Percentiles rank a stretch among this genome's conserved stretches.
phyloP scores from a whole-genome alignment of 2,888 invertebrate species.

The Hirtodrosophila alboralis region DNA sequence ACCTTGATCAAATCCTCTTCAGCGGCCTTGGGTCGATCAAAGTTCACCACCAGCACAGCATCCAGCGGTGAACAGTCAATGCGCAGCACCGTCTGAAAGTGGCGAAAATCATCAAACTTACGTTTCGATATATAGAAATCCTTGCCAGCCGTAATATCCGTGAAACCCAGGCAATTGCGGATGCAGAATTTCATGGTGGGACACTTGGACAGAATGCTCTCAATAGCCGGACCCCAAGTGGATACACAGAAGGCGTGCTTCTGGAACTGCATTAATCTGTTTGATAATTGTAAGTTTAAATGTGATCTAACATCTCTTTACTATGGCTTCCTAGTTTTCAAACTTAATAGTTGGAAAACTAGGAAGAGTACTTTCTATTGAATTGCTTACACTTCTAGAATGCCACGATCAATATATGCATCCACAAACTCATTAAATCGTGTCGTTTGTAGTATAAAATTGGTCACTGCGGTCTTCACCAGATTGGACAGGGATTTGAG shows the following conservation, averaged over 20 bases:
- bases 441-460: slow-evolving; percentile 81
- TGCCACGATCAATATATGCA: slow-evolving; percentile 73
- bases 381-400: slow-evolving; percentile 76
- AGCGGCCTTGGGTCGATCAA: slow-evolving; percentile 53
- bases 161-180: slow-evolving; percentile 86
- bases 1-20: slow-evolving; percentile 49
- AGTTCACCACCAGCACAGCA: slow-evolving; percentile 79
- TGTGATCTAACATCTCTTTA: too few relatives aligned
- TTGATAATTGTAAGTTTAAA: too few relatives aligned
- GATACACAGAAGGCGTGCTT: slow-evolving; percentile 83
- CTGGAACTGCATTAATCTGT: slow-evolving; percentile 73
- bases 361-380: too few relatives aligned
- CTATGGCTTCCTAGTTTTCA: too few relatives aligned
- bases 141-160: slow-evolving; percentile 85
- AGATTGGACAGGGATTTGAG: slow-evolving; percentile 74
- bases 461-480: slow-evolving; percentile 79
- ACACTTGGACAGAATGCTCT: slow-evolving; percentile 86
- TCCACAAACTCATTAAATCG: slow-evolving; percentile 71
- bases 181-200: slow-evolving; percentile 88
- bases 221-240: slow-evolving; percentile 87
- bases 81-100: slow-evolving; percentile 67
- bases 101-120: slow-evolving; percentile 72
- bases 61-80: slow-evolving; percentile 79
- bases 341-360: too few relatives aligned
- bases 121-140: slow-evolving; percentile 79